These are phyloP conservation scores for Himalopsyche kuldschensis DNA, from an alignment of 2,888 invertebrate genomes.

Conservation along the genomic window DNA sequence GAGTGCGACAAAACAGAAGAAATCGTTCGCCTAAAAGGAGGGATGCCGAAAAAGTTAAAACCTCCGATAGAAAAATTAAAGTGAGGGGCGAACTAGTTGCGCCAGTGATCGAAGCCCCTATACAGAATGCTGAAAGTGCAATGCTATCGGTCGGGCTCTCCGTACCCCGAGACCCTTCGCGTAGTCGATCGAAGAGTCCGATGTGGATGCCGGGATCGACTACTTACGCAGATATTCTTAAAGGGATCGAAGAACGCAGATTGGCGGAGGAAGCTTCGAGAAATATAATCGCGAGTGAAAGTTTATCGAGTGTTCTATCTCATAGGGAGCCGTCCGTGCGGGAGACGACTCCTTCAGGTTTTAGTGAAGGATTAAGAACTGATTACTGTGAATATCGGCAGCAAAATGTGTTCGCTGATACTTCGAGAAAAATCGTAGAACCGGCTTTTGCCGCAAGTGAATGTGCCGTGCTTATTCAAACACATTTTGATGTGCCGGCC, in stretches of 20 bases:
- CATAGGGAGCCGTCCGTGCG: constrained; percentile 5
- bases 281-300: constrained; percentile 12
- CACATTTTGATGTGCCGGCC: background rate
- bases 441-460: constrained; percentile 3
- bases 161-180: constrained; percentile 44
- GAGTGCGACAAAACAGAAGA: constrained; percentile 50
- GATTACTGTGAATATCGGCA: background rate
- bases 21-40: constrained; percentile 58
- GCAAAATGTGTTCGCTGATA: background rate
- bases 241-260: constrained; percentile 53
- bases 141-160: constrained; percentile 32
- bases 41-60: constrained; percentile 40
- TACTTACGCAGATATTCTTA: constrained; percentile 78
- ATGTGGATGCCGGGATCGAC: constrained; percentile 75
- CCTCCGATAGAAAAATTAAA: background rate
- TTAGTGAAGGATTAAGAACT: constrained; percentile 2
- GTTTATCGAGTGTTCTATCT: constrained; percentile 13
- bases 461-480: background rate
- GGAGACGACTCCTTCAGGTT: background rate
- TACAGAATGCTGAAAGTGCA: constrained; percentile 32
- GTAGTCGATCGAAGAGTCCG: constrained; percentile 68
- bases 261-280: constrained; percentile 3
- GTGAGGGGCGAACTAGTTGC: background rate
- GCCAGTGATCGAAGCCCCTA: background rate
- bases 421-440: background rate